phyloP scores from a whole-genome alignment of 2,797 vertebrate species.

The Orientallactaga sibirica region DNA sequence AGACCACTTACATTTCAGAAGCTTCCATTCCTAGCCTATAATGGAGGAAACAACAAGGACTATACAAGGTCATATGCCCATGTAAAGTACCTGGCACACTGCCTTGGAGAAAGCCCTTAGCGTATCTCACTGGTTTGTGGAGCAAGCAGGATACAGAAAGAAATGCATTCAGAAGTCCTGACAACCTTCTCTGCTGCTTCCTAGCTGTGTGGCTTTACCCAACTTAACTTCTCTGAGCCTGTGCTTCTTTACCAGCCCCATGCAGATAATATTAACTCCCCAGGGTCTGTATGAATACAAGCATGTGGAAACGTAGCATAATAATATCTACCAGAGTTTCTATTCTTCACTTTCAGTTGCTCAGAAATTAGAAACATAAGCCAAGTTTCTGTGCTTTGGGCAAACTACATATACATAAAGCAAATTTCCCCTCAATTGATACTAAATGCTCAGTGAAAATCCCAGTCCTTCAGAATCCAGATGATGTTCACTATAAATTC shows the following conservation, averaged over 20 bases:
- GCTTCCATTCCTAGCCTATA: too few relatives aligned
- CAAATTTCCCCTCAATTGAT: neutral
- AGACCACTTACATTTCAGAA: too few relatives aligned
- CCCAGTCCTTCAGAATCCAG: neutral
- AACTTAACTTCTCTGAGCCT: neutral
- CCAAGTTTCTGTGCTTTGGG: neutral
- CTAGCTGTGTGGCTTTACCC: neutral
- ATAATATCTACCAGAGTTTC: neutral
- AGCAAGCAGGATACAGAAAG: neutral
- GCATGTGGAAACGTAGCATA: neutral
- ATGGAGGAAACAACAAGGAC: too few relatives aligned
- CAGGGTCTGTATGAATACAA: neutral
- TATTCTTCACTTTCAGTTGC: neutral
- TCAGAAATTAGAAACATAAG: conserved; percentile 37
- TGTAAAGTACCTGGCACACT: neutral
- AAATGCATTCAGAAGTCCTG: neutral
- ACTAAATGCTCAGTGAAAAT: conserved; percentile 22
- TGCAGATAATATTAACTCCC: neutral
- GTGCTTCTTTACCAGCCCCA: neutral
- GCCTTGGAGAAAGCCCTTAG: neutral
- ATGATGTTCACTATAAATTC: neutral
- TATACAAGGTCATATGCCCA: neutral
- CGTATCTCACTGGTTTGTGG: neutral
- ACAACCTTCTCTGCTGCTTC: neutral
- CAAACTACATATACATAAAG: neutral